phyloP scores from a whole-genome alignment of 1,140 invertebrate species.

The Pissodes strobi region DNA sequence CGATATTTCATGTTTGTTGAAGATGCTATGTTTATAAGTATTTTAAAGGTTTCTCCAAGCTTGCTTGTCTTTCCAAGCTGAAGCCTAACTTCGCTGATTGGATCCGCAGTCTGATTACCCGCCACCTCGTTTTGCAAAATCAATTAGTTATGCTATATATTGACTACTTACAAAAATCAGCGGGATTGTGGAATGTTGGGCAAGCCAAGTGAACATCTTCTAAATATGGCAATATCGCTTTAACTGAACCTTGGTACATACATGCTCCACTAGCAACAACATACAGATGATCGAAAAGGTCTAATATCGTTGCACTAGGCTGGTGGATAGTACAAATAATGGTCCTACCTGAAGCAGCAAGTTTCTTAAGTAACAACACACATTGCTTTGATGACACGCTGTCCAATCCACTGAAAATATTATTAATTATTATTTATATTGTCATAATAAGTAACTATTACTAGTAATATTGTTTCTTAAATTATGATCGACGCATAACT shows the following conservation, averaged over 20 bases:
- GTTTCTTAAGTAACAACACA: constrained; percentile 71
- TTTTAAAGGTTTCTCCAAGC: too few relatives aligned
- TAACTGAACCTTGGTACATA: constrained; percentile 78
- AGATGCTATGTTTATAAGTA: too few relatives aligned
- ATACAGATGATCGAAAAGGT: constrained; percentile 90
- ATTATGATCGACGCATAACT: too few relatives aligned
- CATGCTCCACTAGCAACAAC: constrained; percentile 80
- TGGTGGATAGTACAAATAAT: constrained; percentile 89
- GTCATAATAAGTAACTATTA: too few relatives aligned
- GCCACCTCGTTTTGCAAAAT: too few relatives aligned
- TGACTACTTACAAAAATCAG: constrained; percentile 88
- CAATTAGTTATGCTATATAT: too few relatives aligned
- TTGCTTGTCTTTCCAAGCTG: too few relatives aligned
- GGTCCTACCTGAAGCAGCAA: constrained; percentile 72
- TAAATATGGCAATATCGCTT: constrained; percentile 78
- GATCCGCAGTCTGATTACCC: too few relatives aligned
- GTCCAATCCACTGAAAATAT: constrained; percentile 77
- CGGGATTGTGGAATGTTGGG: constrained; percentile 87
- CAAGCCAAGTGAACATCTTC: constrained; percentile 72
- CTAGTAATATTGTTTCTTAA: too few relatives aligned
- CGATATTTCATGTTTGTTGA: too few relatives aligned
- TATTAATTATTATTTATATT: too few relatives aligned
- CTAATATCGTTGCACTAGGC: constrained; percentile 83
- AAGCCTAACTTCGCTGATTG: too few relatives aligned
- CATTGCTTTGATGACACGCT: constrained; percentile 85